Base-by-base conservation (phyloP, 2,797 vertebrate species). In the Choloepus didactylus region DNA sequence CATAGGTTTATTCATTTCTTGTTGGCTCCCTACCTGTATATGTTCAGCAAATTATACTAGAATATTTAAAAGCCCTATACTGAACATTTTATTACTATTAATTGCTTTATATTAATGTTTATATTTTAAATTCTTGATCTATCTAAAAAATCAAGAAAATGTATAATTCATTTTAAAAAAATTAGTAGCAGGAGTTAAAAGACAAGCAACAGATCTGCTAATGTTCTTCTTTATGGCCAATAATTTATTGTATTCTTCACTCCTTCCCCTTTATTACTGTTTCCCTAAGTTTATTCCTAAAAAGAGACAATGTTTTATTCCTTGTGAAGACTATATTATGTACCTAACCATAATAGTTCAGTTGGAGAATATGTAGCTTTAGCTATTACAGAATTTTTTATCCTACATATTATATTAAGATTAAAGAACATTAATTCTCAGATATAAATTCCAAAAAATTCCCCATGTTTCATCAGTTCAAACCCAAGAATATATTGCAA, bases 141-240 rank as follows among this genome's bases (percentile, higher is more conserved):
- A 66, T n/a, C 85, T 51, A 94, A 72, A 41, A 89, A 77, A 75
- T 29, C 27, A 66, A 41, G 27, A 92, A 62, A 88, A 95, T 44
- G n/a, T 59, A 15, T 87, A 23, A 66, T 64, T 82, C 64, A 82
- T 66, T 93, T 79, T 89, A 89, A 89, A 72, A 92, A 95, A 87
- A 84, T 56, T 46, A 69, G 27, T 69, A 73, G 25, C 70, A 83
- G 41, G 6, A 77, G 21, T 84, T 69, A 89, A 89, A 86, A 86
- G 64, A 73, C n/a, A 41, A 29, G 54, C 54, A 54, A 54, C 11
- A 69, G 49, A 25, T 59, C 23, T 88, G 46, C 49, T 89, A 89
- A 89, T 69, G 29, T 51, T 69, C 29, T 66, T 80, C 70, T 16
- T 89, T 46, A 59, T 49, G 38, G 51, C 7, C 51, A 83, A 59